Evolutionary conservation across 2,888 invertebrate species (phyloP), one percentile per base, ranked within the genome.

Genomic region (Scaptomyza flava): DNA sequence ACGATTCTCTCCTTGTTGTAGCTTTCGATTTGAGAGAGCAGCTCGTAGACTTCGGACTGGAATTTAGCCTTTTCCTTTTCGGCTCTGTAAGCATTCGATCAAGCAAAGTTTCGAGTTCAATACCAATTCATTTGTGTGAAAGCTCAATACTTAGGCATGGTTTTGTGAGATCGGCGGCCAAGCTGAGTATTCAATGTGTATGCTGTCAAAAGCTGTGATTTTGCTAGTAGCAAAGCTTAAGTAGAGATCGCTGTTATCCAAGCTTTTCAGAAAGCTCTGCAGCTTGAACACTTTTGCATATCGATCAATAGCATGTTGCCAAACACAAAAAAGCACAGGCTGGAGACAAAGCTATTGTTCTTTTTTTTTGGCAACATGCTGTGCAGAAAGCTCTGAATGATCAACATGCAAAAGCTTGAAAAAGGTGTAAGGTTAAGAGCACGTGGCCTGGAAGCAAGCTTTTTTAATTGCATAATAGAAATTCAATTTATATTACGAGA

Each of bases 41-140:
- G 95, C 93, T 98, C 98, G 94, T 99, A 99, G 77, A 99, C 97
- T 94, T 99, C 99, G 91, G 98, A 95, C 93, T 99, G 98, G 94
- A 99, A 97, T 94, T 98, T 98, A 91, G 96, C 94, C 93, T 98
- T 99, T 92, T 99, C 99, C 93, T 99, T 99, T 93, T 99, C 99
- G 92, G 96, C 94, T 94, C 99, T 99, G 93, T 30, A 72, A 76
- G 23, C 68, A 77, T 65, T 66, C 47, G 59, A 48, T 71, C 59
- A 72, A 65, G 58, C 47, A 67, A 57, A 73, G 38, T 48, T 58
- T 74, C 58, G 50, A 52, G 46, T 72, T 72, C 70, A 61, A 74
- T 50, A 42, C 52, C 56, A 20, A 41, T 45, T 60, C 52, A 47
- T 8, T 42, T 23, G 23, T 17, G 5, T 11, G 6, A 58, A 33